A percentile compares a stretch with the other conserved stretches of the same genome.
phyloP scores from a whole-genome alignment of 30 jellyfish, hydroid and myxozoan species.

The Aurelia aurita region DNA sequence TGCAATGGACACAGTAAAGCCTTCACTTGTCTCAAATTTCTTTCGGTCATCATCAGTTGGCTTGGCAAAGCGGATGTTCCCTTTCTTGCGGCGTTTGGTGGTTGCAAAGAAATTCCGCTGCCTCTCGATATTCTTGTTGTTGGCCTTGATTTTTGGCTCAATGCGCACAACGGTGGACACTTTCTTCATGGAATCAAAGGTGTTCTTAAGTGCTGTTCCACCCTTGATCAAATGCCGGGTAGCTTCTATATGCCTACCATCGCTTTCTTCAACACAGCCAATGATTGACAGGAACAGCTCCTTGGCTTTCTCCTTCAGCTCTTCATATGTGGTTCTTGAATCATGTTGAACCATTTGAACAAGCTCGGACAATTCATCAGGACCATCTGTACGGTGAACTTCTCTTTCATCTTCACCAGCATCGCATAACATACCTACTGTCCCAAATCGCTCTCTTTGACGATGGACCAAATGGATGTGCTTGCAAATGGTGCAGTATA shows the following conservation, averaged over 20 bases:
- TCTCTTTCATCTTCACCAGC: not conserved
- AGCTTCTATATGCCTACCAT: not conserved
- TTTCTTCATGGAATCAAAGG: constrained; percentile 2
- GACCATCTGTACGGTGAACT: not conserved
- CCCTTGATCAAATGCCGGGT: not conserved
- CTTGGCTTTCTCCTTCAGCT: constrained; percentile 7
- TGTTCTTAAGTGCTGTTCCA: constrained; percentile 37
- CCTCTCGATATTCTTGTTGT: constrained; percentile 18
- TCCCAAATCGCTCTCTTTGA: not conserved
- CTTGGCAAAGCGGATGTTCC: constrained; percentile 38
- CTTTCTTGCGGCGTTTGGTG: constrained; percentile 25
- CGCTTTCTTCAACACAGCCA: constrained; percentile 22
- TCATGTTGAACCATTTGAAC: not conserved
- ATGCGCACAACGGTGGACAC: not conserved
- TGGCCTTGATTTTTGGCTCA: constrained; percentile 4
- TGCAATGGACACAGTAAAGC: not conserved
- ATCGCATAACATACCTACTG: not conserved
- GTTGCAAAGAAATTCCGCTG: constrained; percentile 21
- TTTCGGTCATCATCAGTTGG: constrained; percentile 34
- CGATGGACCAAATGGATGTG: not conserved
- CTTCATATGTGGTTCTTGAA: not conserved
- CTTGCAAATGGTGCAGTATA: constrained; percentile 4
- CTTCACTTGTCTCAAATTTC: constrained; percentile 1
- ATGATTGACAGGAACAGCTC: not conserved
- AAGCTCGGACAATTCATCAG: constrained; percentile 4